Percentiles rank a stretch among this genome's conserved stretches.
Conservation (phyloP, 2,888 invertebrate genomes). For the Meteorus colon region DNA sequence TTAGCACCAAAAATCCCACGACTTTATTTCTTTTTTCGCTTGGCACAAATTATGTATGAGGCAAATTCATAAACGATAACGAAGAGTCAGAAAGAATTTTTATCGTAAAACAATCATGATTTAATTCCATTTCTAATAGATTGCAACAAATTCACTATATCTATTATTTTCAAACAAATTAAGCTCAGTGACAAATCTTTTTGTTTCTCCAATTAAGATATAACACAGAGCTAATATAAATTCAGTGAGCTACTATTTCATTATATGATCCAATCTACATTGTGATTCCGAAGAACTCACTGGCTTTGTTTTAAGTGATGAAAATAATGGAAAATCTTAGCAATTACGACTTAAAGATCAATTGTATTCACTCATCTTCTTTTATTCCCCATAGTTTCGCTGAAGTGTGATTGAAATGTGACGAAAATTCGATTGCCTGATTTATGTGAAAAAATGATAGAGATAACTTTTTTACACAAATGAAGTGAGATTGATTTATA, state of each 20-base stretch:
- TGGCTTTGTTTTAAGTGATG: slow-evolving; percentile 21
- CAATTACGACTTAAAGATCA: not conserved
- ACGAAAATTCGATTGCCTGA: not conserved
- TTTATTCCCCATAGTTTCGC: not conserved
- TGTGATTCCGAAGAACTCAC: slow-evolving; percentile 1
- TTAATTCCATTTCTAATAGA: slow-evolving; percentile 45
- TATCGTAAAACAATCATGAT: slow-evolving; percentile 40
- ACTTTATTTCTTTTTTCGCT: slow-evolving; percentile 51
- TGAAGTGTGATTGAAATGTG: not conserved
- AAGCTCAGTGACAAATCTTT: slow-evolving; percentile 59
- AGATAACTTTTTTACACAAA: not conserved
- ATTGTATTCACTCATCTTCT: not conserved
- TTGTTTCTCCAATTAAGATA: not conserved
- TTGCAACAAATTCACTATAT: slow-evolving; percentile 61
- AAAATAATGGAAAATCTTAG: slow-evolving; percentile 18
- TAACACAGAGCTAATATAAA: slow-evolving; percentile 14
- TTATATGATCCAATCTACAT: slow-evolving; percentile 17
- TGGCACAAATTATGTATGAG: slow-evolving; percentile 52
- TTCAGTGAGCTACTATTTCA: slow-evolving; percentile 4
- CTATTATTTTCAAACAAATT: slow-evolving; percentile 63
- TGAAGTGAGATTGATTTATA: not conserved
- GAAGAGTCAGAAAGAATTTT: slow-evolving; percentile 22
- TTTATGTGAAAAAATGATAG: not conserved
- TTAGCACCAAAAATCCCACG: slow-evolving; percentile 70
- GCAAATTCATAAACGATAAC: slow-evolving; percentile 34